Base-by-base conservation (phyloP, 1,140 invertebrate genomes). In the Parasteatoda tepidariorum region DNA sequence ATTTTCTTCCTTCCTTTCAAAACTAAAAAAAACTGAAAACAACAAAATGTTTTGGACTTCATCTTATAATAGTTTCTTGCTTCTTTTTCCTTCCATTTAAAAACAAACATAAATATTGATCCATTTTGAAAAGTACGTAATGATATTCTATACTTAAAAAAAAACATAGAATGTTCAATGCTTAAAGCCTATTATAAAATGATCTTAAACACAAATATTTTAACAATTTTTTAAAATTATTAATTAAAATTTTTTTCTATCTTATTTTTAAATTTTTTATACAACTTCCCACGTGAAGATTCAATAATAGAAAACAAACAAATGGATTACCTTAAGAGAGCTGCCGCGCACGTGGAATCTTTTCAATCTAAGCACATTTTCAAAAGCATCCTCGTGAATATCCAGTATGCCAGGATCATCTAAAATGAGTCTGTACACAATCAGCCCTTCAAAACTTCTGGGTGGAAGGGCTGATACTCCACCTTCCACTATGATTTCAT, bases 291-390 rank as follows among this genome's bases (percentile, higher is more conserved):
- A 13, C 6, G 30, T 28, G 30, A 24, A 11, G 38, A 0, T 33
- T 34, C 9, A 1, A 6, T 0, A 2, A 38, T 41, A 38, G 0
- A 26, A n/a, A 68, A 38, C 24, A 1, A 26, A 1, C 31, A 9
- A 22, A 2, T 0, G 34, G 6, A 38, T 82, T 30, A 82, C 78
- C 66, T 41, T 48, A 22, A 82, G 38, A 7, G 66, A 70, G 26
- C 66, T 70, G 13, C 28, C 3, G 2, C 78, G 67, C 2, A 82
- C 55, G 4, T 82, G 78, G 11, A 82, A 70, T 15, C 66, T 59
- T 22, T 55, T 34, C 0, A 82, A 24, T 18, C 78, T 26, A 18
- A 41, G 13, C 1, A 82, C 78, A 9, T 33, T 55, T 15, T 82
- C 78, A 31, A 82, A 82, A 30, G 57, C 78, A 0, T 31, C 33